Percentiles rank a stretch among this genome's conserved stretches.
These are phyloP conservation scores for Jacana jacana DNA, from an alignment of 2,113 vertebrate species.

Conservation along the genomic window DNA sequence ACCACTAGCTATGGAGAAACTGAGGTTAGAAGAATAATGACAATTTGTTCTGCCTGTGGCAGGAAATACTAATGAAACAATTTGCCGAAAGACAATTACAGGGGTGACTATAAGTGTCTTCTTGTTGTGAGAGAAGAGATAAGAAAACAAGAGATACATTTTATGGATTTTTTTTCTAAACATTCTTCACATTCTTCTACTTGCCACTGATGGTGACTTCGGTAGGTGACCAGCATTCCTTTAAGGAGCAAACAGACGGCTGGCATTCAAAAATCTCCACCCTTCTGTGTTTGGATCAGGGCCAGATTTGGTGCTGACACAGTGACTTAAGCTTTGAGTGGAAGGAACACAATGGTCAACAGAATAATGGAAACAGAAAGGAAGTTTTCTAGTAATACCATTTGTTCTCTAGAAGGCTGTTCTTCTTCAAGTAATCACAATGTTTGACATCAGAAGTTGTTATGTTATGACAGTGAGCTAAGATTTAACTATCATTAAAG, in stretches of 20 bases:
- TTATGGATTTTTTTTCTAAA: conserved; percentile 45
- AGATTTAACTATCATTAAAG: not conserved
- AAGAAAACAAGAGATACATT: conserved; percentile 42
- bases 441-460: not conserved
- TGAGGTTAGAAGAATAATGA: not conserved
- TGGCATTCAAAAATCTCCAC: conserved; percentile 15
- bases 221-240: conserved; percentile 20
- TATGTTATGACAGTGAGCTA: not conserved
- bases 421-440: not conserved
- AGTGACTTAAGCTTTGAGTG: not conserved
- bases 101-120: not conserved
- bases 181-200: conserved; percentile 55
- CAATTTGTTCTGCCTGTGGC: not conserved
- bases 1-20: not conserved
- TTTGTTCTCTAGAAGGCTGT: not conserved
- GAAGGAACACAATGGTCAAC: not conserved
- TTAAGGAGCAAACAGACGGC: conserved; percentile 38
- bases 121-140: conserved; percentile 26
- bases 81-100: conserved; percentile 43
- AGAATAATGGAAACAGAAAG: not conserved
- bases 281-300: not conserved
- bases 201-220: not conserved
- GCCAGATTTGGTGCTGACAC: not conserved
- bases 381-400: not conserved
- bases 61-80: conserved; percentile 40